A percentile compares a stretch with the other conserved stretches of the same genome.
Conservation (phyloP, 1,140 invertebrate genomes). For the Grapholita molesta region DNA sequence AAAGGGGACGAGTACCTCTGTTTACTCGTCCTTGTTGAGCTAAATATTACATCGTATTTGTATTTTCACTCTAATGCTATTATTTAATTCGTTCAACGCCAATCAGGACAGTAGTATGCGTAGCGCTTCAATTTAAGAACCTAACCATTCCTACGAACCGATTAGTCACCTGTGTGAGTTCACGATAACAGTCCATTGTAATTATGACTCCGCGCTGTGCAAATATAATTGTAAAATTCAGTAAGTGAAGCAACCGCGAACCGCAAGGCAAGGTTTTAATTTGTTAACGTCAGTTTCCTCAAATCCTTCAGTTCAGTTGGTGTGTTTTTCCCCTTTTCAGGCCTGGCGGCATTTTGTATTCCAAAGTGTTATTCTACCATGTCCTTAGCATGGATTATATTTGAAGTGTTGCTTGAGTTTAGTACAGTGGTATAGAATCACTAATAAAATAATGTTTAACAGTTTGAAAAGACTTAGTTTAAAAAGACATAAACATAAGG, state of each 20-base stretch:
- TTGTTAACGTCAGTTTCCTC: constrained; percentile 25
- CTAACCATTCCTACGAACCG: neutral
- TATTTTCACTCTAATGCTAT: neutral
- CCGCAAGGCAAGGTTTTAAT: constrained; percentile 26
- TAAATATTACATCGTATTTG: neutral
- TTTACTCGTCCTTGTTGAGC: neutral
- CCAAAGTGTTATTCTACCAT: neutral
- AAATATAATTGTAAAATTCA: constrained; percentile 34
- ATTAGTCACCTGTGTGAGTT: constrained; percentile 32
- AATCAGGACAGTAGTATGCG: neutral
- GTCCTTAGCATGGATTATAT: neutral
- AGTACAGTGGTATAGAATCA: neutral
- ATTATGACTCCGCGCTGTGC: constrained; percentile 28
- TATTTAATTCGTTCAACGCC: neutral
- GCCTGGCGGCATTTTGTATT: neutral
- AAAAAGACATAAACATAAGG: constrained; percentile 30
- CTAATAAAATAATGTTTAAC: constrained; percentile 32
- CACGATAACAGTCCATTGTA: constrained; percentile 25
- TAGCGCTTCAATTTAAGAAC: neutral
- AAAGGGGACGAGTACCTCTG: neutral
- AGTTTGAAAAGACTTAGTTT: constrained; percentile 38
- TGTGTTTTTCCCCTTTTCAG: neutral
- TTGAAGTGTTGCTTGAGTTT: neutral
- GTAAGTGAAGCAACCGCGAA: constrained; percentile 32
- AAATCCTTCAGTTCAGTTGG: neutral